These are phyloP conservation scores for Bombus haemorrhoidalis DNA, from an alignment of 1,140 invertebrate genomes.

Conservation along the genomic window DNA sequence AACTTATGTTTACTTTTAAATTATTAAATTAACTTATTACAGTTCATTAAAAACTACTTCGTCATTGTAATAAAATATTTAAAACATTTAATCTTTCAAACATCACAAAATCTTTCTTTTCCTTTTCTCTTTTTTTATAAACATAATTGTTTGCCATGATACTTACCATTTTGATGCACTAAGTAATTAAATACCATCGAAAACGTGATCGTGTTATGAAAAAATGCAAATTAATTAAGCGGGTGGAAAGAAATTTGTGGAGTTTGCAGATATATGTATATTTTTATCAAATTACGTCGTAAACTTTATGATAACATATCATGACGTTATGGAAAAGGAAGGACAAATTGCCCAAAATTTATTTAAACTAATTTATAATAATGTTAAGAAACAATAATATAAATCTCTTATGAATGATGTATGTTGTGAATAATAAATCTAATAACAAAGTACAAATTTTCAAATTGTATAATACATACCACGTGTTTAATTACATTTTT, in stretches of 20 bases:
- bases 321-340: no score
- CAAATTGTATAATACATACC: neutral
- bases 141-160: neutral
- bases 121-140: neutral
- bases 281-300: slow-evolving; percentile 25
- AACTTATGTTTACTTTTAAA: neutral
- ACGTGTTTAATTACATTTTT: neutral
- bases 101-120: neutral
- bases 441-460: neutral
- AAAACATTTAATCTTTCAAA: neutral
- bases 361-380: neutral
- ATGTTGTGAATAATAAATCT: no score
- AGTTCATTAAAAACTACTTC: neutral
- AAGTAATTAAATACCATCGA: neutral
- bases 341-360: neutral
- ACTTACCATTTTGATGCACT: slow-evolving; percentile 21
- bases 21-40: neutral
- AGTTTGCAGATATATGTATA: slow-evolving; percentile 5
- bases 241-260: neutral
- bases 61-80: neutral
- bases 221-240: slow-evolving; percentile 12
- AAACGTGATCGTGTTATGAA: neutral
- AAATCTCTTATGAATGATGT: neutral
- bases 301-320: slow-evolving; percentile 47
- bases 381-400: neutral